Base-by-base conservation (phyloP, 2,113 vertebrate genomes). In the Ciconia maguari region DNA sequence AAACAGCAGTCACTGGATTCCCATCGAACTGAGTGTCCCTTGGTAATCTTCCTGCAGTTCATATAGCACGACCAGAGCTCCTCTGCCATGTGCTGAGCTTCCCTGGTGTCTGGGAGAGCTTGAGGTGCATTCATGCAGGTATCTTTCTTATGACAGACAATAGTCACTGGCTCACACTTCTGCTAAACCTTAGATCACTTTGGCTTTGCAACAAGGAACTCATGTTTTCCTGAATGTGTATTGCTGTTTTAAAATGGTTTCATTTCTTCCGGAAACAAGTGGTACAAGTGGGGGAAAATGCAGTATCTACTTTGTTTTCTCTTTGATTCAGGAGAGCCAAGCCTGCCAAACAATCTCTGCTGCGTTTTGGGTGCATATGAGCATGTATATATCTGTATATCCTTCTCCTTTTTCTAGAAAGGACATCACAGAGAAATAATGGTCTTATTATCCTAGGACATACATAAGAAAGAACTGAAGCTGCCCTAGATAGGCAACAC, bases 121-220 rank as follows among this genome's bases (percentile, higher is more conserved):
- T 49, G 49, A 81, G 21, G 19, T 84, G 4, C 0, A 0, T 55
- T 52, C 20, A 32, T 38, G 10, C 1, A 0, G 2, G 12, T 24
- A 27, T 52, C 32, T 75, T 87, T 87, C 2, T 4, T 55, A 30
- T 21, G 20, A 84, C 79, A 74, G 36, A n/a, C 13, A 48, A 15
- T 6, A 84, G 14, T 57, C 10, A n/a, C 5, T 26, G 34, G 4
- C 9, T 74, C 10, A 51, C 8, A 25, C 6, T 69, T 94, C 58
- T 60, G 18, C 38, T 89, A 87, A 69, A 68, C n/a, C 9, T 83
- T 93, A 9, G 9, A 71, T 71, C 9, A 16, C 10, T 58, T 68
- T 81, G 38, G 8, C 15, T 51, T 74, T 78, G 19, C 8, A 78
- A 25, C 27, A 61, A 30, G 12, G 2, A 83, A 19, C 5, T 76